Base-by-base conservation (phyloP, 2,113 vertebrate genomes). In the Pipra filicauda region DNA sequence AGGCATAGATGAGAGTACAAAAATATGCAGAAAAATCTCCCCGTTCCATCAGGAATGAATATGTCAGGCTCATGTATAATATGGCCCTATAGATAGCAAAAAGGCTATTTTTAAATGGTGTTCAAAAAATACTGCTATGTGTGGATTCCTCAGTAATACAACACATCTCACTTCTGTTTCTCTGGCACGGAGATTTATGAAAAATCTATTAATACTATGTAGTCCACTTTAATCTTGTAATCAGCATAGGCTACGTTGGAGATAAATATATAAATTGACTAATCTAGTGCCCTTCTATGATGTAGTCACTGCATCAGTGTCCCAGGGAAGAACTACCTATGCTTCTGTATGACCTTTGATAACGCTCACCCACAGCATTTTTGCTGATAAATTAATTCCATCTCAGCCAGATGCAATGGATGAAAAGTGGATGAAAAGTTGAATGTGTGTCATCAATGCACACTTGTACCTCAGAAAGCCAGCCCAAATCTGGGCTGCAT, bases 31-130 rank as follows among this genome's bases (percentile, higher is more conserved):
- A 65, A 8, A 26, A 35, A 44, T 18, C 5, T 74, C 4, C 4
- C 16, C 21, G 30, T 0, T 2, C 8, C 1, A 2, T 51, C 59
- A 59, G 59, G 37, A 59, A 72, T 17, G 2, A 57, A 15, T 20
- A 16, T 3, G 5, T 49, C 17, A 5, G 1, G 12, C 33, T 71
- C 13, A 35, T 26, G 14, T 11, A 27, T 46, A 88, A 11, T 31
- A 46, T 6, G 7, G 0, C 8, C 13, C 26, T 59, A 28, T 1
- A 3, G 21, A n/a, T 41, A 87, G 10, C 12, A 66, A 3, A 67
- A 62, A 44, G 1, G 0, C 4, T 18, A 18, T 20, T 3, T 64
- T 55, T 46, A 33, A 85, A 58, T 20, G 7, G 2, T 2, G 1
- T 23, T 7, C 1, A 3, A 78, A 31, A 71, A 84, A 80, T 22